These are phyloP conservation scores for Alligator sinensis DNA, from an alignment of 2,113 vertebrate species.

Conservation along the genomic window DNA sequence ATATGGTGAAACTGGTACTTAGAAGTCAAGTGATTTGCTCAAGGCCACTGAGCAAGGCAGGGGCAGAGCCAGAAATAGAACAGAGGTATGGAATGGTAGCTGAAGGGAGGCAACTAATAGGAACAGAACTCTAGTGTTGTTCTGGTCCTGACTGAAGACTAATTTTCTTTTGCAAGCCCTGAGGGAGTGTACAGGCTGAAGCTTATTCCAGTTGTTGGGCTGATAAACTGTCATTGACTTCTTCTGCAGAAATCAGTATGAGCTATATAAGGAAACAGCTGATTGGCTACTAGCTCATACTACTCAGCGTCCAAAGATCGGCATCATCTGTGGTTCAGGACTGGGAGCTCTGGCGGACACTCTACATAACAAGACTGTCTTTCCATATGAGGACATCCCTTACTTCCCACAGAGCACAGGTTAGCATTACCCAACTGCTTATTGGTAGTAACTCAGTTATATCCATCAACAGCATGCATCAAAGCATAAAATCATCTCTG, in stretches of 20 bases:
- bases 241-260: slow-evolving; percentile 22
- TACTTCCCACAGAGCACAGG: slow-evolving; percentile 83
- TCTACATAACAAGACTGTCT: slow-evolving; percentile 66
- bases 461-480: accelerated
- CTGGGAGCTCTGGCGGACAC: slow-evolving; percentile 81
- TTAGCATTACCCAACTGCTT: background rate
- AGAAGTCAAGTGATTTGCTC: background rate
- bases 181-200: background rate
- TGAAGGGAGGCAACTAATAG: background rate
- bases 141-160: background rate
- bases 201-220: background rate
- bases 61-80: background rate
- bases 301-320: slow-evolving; percentile 67
- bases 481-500: background rate
- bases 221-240: background rate
- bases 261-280: slow-evolving; percentile 51
- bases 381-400: slow-evolving; percentile 82
- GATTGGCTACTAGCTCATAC: slow-evolving; percentile 37
- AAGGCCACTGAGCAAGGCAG: background rate
- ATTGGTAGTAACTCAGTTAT: background rate
- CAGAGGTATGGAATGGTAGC: background rate
- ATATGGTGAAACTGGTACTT: background rate
- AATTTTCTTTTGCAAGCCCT: background rate
- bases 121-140: background rate
- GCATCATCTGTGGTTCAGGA: slow-evolving; percentile 87